Base-by-base conservation (phyloP, 1,140 invertebrate genomes). In the Phortica variegata region DNA sequence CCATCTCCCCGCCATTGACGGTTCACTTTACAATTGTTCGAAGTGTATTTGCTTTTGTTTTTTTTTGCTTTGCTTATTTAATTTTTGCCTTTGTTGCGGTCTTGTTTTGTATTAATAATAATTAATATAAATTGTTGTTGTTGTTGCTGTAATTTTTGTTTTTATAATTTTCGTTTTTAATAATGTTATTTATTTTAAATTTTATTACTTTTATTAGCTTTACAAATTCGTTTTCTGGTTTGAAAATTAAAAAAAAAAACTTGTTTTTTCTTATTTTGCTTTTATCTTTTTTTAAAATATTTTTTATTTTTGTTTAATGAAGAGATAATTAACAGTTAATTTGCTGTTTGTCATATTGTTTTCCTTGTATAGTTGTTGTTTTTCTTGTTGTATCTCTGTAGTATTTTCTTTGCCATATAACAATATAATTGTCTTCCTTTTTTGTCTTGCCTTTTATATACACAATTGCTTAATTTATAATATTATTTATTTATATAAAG, bases 161-260 rank as follows among this genome's bases (percentile, higher is more conserved):
- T 39, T 37, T 8, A 31, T 42, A 17, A 18, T 49, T 53, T 26
- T 21, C 34, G 26, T 45, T 37, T 31, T 26, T 41, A 44, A 36
- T 47, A 39, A 19, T 52, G 33, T 49, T 21, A 3, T 42, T 16
- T 42, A 32, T 32, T 31, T 21, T 26, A 42, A 44, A 32, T 39
- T 37, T 18, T n/a, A 17, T 15, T 61, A 53, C 46, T 60, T 50
- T 49, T 70, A 65, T 58, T 70, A 69, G 69, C 69, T 69, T 65
- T 69, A 69, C 65, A 69, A 69, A 70, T 69, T 70, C 61, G 61
- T 69, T 65, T 59, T 65, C 59, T 58, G 65, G 59, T 70, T 69
- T 59, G 32, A 54, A 41, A 41, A 60, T 70, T 65, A 60, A 69
- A 65, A 68, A 69, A 65, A 68, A 68, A 60, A 70, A 70, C 65